Evolutionary conservation across 2,113 vertebrate species (phyloP), one percentile per base, ranked within the genome.

Genomic region (Euleptes europaea): DNA sequence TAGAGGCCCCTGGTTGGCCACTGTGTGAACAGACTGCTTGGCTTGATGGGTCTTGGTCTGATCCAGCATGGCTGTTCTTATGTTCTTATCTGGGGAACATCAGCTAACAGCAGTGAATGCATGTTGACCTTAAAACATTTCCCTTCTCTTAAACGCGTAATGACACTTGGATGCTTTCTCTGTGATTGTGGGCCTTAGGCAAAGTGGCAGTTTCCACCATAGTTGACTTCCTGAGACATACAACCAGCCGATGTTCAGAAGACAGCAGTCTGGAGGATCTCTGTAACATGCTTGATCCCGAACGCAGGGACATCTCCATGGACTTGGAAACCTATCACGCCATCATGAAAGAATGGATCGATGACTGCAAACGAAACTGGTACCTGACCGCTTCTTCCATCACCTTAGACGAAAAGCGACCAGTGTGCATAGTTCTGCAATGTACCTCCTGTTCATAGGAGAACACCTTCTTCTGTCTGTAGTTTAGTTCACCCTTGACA

Each of bases 141-240:
- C 40, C 47, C 19, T 60, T 57, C 54, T 60, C 5, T 33, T 28
- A 40, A 40, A 57, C 13, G 1, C 8, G 1, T 12, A 23, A 44
- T 23, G 51, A 14, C 17, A 8, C 15, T 42, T 57, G 4, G 38
- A 44, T 38, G n/a, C 23, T 82, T 65, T 15, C 19, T 14, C 23
- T 83, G 65, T 77, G 21, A 4, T 17, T 57, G 26, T 23, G 57
- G 17, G 0, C 66, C 82, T 74, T 57, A 99, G 98, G 98, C 78
- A 98, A 96, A 94, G 97, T 98, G 66, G 96, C 94, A 1, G 97
- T 98, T 88, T 97, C 97, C n/a, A 97, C 97, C 76, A 96, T 99
- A 33, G 95, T 98, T 74, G 97, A 98, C 89, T 98, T 96, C 78
- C 86, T 99, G 86, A 96, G 96, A 9, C 95, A 97, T 80, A 98